Conservation (phyloP, 1,140 invertebrate genomes). For the Pollicipes pollicipes region DNA sequence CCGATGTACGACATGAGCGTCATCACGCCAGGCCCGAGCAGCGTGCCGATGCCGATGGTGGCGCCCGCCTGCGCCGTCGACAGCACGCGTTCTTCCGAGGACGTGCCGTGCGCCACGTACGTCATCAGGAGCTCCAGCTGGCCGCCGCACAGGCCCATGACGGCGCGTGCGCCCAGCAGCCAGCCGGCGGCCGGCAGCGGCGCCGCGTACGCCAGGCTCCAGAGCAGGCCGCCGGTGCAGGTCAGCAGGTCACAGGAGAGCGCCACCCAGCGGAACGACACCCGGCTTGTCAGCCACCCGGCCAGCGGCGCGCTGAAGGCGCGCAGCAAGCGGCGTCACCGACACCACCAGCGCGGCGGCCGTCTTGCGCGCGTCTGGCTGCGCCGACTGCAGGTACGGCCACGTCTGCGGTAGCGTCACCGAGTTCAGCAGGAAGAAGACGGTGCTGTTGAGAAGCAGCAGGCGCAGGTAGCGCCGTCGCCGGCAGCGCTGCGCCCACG, state of each 20-base stretch:
- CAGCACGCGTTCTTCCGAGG: neutral
- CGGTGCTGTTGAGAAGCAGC: neutral
- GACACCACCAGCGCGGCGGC: neutral
- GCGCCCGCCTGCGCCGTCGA: neutral
- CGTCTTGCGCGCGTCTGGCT: neutral
- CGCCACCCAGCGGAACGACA: neutral
- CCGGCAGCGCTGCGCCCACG: neutral
- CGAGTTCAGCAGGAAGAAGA: conserved; percentile 1
- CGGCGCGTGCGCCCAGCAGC: neutral
- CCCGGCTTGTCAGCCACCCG: neutral
- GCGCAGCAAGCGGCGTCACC: neutral
- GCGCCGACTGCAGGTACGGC: neutral
- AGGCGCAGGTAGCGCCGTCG: neutral
- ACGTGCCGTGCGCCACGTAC: neutral
- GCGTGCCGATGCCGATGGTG: neutral
- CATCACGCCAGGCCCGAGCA: neutral
- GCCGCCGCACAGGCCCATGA: neutral
- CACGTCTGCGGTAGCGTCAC: conserved; percentile 3
- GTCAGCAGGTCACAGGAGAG: neutral
- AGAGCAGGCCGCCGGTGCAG: neutral
- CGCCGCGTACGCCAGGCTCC: neutral
- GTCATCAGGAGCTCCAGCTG: neutral
- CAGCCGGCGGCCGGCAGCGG: neutral
- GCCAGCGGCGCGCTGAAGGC: neutral
- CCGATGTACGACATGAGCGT: neutral